phyloP scores from a whole-genome alignment of 2,797 vertebrate species.

The Sebastes taczanowskii region DNA sequence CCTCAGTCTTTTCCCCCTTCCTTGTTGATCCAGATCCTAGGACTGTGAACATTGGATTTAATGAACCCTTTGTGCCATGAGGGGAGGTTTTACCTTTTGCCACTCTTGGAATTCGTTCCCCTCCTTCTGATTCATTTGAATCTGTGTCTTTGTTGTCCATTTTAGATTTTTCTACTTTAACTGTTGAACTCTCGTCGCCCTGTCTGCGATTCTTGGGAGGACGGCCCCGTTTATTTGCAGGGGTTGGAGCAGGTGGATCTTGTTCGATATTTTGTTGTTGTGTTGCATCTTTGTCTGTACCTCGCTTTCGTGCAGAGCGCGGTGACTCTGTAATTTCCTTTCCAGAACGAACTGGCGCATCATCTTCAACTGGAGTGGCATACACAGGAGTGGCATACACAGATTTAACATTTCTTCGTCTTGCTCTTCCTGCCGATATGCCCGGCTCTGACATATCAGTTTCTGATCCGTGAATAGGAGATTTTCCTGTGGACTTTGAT shows the following conservation, averaged over 20 bases:
- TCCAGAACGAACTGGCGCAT: slow-evolving; percentile 78
- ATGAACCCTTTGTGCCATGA: slow-evolving; percentile 81
- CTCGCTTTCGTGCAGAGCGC: slow-evolving; percentile 88
- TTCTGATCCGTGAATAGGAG: slow-evolving; percentile 88
- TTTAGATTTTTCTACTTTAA: slow-evolving; percentile 85
- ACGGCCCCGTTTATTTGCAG: slow-evolving; percentile 85
- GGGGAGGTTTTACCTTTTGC: slow-evolving; percentile 91
- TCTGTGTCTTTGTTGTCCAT: slow-evolving; percentile 87
- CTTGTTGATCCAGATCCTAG: slow-evolving; percentile 73
- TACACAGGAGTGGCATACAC: slow-evolving; percentile 96
- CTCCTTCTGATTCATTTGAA: slow-evolving; percentile 81
- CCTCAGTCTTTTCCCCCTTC: slow-evolving; percentile 87
- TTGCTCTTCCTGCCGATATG: slow-evolving; percentile 86
- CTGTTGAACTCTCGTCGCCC: slow-evolving; percentile 82
- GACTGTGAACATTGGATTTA: slow-evolving; percentile 69
- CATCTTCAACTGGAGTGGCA: slow-evolving; percentile 91
- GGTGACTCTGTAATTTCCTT: slow-evolving; percentile 89
- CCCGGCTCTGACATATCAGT: slow-evolving; percentile 87
- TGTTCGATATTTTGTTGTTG: slow-evolving; percentile 74
- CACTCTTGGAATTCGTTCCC: slow-evolving; percentile 83
- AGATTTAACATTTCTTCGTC: slow-evolving; percentile 94
- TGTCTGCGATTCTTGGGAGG: slow-evolving; percentile 92
- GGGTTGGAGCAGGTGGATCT: slow-evolving; percentile 79
- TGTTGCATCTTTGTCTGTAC: slow-evolving; percentile 85
- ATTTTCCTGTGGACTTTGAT: slow-evolving; percentile 87